phyloP scores from a whole-genome alignment of 2,797 vertebrate genomes.

The Dromococcyx pavoninus region DNA sequence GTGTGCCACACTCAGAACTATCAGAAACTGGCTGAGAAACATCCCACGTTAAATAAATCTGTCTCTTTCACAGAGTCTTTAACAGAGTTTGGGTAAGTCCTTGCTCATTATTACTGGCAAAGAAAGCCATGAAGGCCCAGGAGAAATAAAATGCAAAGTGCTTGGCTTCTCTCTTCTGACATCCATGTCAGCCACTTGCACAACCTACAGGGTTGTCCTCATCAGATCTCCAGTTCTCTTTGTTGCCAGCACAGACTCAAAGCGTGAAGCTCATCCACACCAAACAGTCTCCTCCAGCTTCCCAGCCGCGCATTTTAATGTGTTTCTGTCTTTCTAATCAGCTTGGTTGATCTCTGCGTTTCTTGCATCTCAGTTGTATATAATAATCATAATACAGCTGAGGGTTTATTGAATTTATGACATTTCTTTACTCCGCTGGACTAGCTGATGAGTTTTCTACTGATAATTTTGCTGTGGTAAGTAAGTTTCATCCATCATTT shows the following conservation, averaged over 20 bases:
- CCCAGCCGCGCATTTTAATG: background rate
- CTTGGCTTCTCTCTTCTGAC: background rate
- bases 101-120: background rate
- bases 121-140: background rate
- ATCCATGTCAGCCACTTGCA: background rate
- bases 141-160: background rate
- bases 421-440: background rate
- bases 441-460: background rate
- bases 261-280: background rate
- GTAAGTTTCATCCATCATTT: slow-evolving; percentile 41
- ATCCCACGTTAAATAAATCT: background rate
- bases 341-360: background rate
- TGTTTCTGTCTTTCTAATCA: background rate
- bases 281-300: background rate
- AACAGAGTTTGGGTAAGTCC: background rate
- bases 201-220: background rate
- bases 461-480: background rate
- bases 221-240: background rate
- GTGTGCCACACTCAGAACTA: rapidly evolving
- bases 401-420: slow-evolving; percentile 19
- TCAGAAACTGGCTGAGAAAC: background rate
- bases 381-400: background rate
- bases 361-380: background rate
- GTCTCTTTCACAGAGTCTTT: background rate
- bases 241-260: background rate